Evolutionary conservation across 2,888 invertebrate species (phyloP), one percentile per base, ranked within the genome.

Genomic region (Cetonia aurata): DNA sequence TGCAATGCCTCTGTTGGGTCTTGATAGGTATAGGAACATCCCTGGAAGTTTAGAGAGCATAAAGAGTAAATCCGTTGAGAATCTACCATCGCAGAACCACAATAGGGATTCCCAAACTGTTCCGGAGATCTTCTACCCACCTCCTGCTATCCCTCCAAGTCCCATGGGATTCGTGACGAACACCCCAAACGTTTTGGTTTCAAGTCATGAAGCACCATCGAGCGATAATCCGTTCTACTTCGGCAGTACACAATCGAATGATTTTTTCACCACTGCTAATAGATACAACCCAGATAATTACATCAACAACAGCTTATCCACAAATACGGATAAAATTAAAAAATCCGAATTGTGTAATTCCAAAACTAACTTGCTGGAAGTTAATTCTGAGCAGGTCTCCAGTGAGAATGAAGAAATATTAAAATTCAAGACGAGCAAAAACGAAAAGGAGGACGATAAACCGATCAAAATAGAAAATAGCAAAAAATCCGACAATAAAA

Each of bases 1-100:
- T 62, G 83, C 85, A 6, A 85, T 85, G 85, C 83, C 85, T 0
- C 72, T 85, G 19, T 79, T 85, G 1, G 85, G 84, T 19, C 81
- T 85, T 55, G 85, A 85, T 57, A 85, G 85, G 75, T 85, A 85
- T 76, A 80, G 79, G 69, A 79, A 82, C 55, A 77, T 84, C 19
- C 80, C 81, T 74, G 74, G 80, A 56, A 84, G 85, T 75, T 75
- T 81, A 66, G 83, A 84, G 70, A 83, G 81, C 68, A 62, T 83
- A 31, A 60, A 41, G 75, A 80, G 50, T 13, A 71, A 69, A 65
- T 71, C 71, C 9, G 33, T 65, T 41, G 71, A 71, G 6, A 62
- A 69, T 50, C 19, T 71, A 4, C 75, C 78, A n/a, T 76, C 79
- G 2, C 77, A 78, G 44, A 78, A 78, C 55, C 75, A 76, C 46